These are phyloP conservation scores for Coracias cyanogaster DNA, from an alignment of 2,797 vertebrate species.

Conservation along the genomic window DNA sequence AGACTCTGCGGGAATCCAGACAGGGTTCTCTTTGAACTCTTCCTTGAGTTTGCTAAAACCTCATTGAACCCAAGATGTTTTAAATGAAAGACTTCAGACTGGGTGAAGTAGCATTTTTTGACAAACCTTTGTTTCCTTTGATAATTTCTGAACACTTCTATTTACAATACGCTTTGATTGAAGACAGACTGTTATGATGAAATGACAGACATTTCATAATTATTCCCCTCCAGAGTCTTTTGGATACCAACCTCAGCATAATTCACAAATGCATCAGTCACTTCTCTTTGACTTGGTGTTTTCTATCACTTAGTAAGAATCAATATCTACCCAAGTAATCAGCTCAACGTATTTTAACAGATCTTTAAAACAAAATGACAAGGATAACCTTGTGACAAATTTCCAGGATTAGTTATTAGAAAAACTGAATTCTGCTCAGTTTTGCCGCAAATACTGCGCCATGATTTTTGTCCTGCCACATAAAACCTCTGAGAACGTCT, in stretches of 20 bases:
- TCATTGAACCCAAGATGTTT: constrained; percentile 61
- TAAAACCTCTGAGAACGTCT: background rate
- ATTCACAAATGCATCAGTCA: background rate
- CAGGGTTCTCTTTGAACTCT: constrained; percentile 62
- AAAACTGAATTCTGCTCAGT: background rate
- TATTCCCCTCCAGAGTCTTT: constrained; percentile 30
- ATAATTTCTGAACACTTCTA: constrained; percentile 69
- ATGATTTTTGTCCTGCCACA: background rate
- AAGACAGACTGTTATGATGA: constrained; percentile 52
- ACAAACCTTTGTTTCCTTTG: constrained; percentile 67
- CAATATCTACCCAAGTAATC: background rate
- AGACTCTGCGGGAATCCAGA: constrained; percentile 57
- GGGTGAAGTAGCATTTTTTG: constrained; percentile 60
- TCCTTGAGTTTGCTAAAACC: constrained; percentile 43
- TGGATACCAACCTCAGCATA: background rate
- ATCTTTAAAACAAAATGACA: background rate
- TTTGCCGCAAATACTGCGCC: background rate
- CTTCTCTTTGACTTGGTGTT: background rate
- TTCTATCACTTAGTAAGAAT: constrained; percentile 11
- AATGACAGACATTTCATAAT: constrained; percentile 37
- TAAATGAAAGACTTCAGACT: constrained; percentile 61
- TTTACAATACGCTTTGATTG: constrained; percentile 66
- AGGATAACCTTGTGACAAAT: background rate
- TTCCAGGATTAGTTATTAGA: background rate
- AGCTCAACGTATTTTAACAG: background rate